Evolutionary conservation across 2,888 invertebrate species (phyloP).

Genomic region (Fragum sueziense): DNA sequence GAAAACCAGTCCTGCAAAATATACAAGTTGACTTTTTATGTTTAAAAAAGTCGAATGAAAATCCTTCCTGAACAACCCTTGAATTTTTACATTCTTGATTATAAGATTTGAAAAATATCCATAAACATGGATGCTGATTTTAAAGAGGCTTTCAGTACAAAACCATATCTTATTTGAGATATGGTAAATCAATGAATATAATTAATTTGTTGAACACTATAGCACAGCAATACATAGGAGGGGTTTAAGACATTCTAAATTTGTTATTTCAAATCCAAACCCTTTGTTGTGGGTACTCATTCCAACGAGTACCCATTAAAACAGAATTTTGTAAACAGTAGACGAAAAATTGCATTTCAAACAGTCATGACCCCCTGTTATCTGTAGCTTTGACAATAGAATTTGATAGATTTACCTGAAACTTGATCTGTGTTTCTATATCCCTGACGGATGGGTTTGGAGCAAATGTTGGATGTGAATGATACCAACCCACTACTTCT

Average conservation of each 20-base stretch:
- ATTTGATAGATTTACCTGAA: slow-evolving; percentile 82
- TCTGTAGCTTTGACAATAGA: too few species aligned
- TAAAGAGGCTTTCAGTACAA: neutral
- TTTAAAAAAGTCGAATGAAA: too few species aligned
- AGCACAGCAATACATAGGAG: neutral
- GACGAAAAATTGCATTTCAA: too few species aligned
- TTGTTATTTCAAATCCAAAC: too few species aligned
- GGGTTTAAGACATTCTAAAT: too few species aligned
- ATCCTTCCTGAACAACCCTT: too few species aligned
- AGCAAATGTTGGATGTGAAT: slow-evolving; percentile 89
- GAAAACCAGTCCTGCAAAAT: slow-evolving; percentile 81
- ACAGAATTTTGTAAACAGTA: too few species aligned
- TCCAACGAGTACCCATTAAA: neutral
- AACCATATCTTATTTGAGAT: neutral
- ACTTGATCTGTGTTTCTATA: slow-evolving; percentile 86
- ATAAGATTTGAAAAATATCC: neutral
- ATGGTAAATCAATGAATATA: neutral
- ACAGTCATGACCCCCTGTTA: too few species aligned
- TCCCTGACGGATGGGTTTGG: slow-evolving; percentile 88
- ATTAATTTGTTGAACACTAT: neutral
- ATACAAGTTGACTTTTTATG: too few species aligned
- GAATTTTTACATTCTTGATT: neutral
- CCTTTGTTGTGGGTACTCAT: neutral
- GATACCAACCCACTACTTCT: slow-evolving; percentile 89
- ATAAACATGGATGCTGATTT: neutral